phyloP scores from a whole-genome alignment of 1,140 invertebrate species.

The Elymnias hypermnestra region DNA sequence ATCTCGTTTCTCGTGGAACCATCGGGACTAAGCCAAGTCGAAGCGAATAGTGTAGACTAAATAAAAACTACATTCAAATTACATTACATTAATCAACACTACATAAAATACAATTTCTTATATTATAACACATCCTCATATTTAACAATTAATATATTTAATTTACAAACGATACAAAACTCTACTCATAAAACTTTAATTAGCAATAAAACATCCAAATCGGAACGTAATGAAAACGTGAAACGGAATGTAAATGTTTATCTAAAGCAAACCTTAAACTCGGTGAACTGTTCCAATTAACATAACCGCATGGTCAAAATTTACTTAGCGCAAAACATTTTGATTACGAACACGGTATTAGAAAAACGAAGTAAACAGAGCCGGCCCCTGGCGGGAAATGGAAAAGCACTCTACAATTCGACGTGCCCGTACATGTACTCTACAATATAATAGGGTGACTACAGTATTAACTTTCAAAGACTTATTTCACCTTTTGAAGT shows the following conservation, averaged over 20 bases:
- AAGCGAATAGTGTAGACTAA: too few species aligned
- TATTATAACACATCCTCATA: too few species aligned
- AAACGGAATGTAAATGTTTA: background rate
- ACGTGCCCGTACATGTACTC: background rate
- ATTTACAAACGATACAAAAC: too few species aligned
- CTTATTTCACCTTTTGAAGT: too few species aligned
- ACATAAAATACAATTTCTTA: too few species aligned
- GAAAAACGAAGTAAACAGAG: constrained; percentile 6
- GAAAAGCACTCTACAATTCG: constrained; percentile 6
- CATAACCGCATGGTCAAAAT: constrained; percentile 5
- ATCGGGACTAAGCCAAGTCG: too few species aligned
- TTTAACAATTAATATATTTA: too few species aligned
- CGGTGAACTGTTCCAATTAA: constrained; percentile 3
- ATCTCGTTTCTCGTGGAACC: too few species aligned
- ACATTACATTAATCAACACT: too few species aligned
- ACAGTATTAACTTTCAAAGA: too few species aligned
- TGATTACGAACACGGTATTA: constrained; percentile 12
- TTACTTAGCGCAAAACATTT: constrained; percentile 4
- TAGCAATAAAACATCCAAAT: background rate
- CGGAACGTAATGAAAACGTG: background rate
- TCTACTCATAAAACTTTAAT: too few species aligned
- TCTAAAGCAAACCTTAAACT: background rate
- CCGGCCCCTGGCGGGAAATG: constrained; percentile 8
- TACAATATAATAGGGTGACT: background rate
- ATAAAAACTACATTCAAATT: too few species aligned